Percentiles rank a stretch among this genome's conserved stretches.
Evolutionary conservation across 2,113 vertebrate species (phyloP).

Genomic region (Martes martes): DNA sequence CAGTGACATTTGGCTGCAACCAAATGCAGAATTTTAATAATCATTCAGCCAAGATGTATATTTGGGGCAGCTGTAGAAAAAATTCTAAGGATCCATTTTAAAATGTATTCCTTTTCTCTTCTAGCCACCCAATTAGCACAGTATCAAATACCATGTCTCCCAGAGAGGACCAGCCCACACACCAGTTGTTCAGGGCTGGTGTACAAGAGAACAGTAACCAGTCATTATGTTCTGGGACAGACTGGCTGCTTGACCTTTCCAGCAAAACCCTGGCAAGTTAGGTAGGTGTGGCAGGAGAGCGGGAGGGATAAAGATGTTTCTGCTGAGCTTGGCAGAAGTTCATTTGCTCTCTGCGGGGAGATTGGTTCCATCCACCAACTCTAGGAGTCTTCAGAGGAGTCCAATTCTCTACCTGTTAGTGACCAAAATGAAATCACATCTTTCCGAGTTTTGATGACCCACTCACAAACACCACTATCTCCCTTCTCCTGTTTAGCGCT

Average conservation of each 20-base stretch:
- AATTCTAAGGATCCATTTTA: not conserved
- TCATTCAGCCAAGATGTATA: not conserved
- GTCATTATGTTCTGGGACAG: conserved; percentile 39
- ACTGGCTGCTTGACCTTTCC: conserved; percentile 38
- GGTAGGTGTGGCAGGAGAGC: not conserved
- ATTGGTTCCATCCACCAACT: not conserved
- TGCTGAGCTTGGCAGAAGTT: not conserved
- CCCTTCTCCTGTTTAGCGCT: not conserved
- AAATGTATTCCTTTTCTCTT: not conserved
- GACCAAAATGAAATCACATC: not conserved
- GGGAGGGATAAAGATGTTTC: not conserved
- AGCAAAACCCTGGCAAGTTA: not conserved
- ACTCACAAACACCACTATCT: not conserved
- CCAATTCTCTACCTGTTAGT: not conserved
- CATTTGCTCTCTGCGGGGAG: not conserved
- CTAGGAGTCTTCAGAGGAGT: not conserved
- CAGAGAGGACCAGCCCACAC: conserved; percentile 25
- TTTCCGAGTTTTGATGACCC: not conserved
- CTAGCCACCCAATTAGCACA: not conserved
- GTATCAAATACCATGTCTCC: not conserved
- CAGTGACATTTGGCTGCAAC: not conserved
- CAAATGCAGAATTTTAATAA: not conserved
- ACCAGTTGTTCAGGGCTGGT: conserved; percentile 42
- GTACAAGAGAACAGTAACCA: conserved; percentile 12
- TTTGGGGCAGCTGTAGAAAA: not conserved